Evolutionary conservation across 2,113 vertebrate species (phyloP), one percentile per base, ranked within the genome.

Genomic region (Pseudorasbora parva): DNA sequence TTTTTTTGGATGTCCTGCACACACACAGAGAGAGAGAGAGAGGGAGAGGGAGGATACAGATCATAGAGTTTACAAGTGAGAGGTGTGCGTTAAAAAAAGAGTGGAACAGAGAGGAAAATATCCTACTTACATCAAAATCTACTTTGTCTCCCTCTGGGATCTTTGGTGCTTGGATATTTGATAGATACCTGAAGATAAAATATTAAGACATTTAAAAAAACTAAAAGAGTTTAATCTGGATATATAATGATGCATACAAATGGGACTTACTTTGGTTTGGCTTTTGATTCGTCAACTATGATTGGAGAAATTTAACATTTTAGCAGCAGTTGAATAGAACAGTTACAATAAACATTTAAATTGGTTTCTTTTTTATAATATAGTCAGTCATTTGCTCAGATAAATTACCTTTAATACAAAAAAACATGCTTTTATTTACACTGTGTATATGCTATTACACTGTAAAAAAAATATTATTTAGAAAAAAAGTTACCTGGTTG

Each of bases 1-100:
- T 98, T 98, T 74, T 96, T 93, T 91, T 96, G 94, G 84, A 98
- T 97, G 91, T 98, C 97, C 97, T 98, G 4, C 15, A 60, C 14
- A 57, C 86, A 83, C 19, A 78, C 57, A 83, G 2, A 33, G 2
- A 33, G 30, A 30, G 30, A 82, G 41, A 37, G 3, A 47, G 12
- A 49, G 47, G 5, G 12, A 49, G 47, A 49, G 47, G 15, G 3
- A 56, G 15, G 47, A 47, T 54, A 62, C 47, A 19, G 15, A 25
- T 19, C 47, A 27, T 33, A 56, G 1, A n/a, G 8, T 69, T 12
- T 66, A 3, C 11, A 78, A 11, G 49, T 21, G 10, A 37, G 11
- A 47, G 27, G 1, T 19, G 51, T 21, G 33, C 37, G 9, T 12
- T 30, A 3, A 47, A 43, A n/a, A 60, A 14, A 21, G 5, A 68